phyloP scores from a whole-genome alignment of 1,140 invertebrate genomes.

The Rhopalosiphum padi region DNA sequence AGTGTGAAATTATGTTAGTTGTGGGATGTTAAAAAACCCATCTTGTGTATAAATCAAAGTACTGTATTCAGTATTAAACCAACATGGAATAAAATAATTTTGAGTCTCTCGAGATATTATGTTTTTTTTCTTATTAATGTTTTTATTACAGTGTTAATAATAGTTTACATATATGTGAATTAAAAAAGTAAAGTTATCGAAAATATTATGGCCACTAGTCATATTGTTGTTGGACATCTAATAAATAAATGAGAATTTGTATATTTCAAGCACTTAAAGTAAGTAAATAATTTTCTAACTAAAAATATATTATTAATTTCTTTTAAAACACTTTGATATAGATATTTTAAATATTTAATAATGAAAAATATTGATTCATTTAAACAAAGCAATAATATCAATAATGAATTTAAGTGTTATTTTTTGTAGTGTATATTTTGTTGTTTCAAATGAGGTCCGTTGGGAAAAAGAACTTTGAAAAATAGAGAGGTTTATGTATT shows the following conservation, averaged over 20 bases:
- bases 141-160: background rate
- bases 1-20: background rate
- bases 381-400: background rate
- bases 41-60: no score
- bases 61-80: no score
- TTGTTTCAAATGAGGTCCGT: background rate
- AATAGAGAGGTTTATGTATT: background rate
- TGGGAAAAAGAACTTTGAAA: background rate
- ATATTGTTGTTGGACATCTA: background rate
- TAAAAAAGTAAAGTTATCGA: background rate
- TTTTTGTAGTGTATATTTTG: background rate
- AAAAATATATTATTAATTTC: no score
- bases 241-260: no score
- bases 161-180: no score
- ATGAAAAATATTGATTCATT: background rate
- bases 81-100: no score
- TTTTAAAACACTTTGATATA: background rate
- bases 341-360: background rate
- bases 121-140: background rate
- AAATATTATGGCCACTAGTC: background rate
- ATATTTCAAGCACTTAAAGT: no score
- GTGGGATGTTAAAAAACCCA: no score
- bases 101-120: no score
- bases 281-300: no score
- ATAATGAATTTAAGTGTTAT: background rate